Base-by-base conservation (phyloP, 2,888 invertebrate genomes). In the Lymantria dispar region DNA sequence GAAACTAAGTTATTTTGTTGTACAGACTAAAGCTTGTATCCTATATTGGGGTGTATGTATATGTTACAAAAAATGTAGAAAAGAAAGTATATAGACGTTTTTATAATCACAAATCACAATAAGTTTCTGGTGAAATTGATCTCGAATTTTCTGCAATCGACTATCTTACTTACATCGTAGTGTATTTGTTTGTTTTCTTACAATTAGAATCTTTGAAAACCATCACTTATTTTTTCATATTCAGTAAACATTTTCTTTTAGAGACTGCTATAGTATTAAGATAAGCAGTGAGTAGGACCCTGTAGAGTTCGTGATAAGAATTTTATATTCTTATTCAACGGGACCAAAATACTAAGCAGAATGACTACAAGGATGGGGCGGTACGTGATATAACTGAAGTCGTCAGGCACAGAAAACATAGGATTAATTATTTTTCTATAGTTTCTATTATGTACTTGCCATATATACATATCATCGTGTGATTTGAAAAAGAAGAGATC, bases 231-330 rank as follows among this genome's bases (percentile, higher is more conserved):
- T 58, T 62, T 64, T 59, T 48, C n/a, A 62, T 67, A 71, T 73
- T 71, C 69, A 57, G 69, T 66, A 60, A 66, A 72, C 66, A 73
- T 70, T 70, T 68, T 64, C 63, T 65, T 60, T 61, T 65, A 66
- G 62, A 62, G 62, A 57, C 68, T 68, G 67, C 66, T 70, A 69
- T 60, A 69, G 65, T 70, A 71, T 72, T 74, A 70, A 70, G 66
- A 73, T 73, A 72, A 76, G 62, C 62, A 64, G 61, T 62, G 59
- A 56, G 54, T 52, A 47, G 61, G 59, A 54, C 66, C 55, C 55
- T 66, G 59, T 56, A 60, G 53, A 60, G 62, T 59, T 67, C 73
- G 71, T 76, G 74, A 68, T 67, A 56, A 40, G 72, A 72, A 73
- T 74, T 62, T 66, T 58, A 58, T 66, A 65, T 62, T 61, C 53